Percentiles rank a stretch among this genome's conserved stretches.
phyloP scores from a whole-genome alignment of 1,140 invertebrate genomes.

The Belonocnema kinseyi region DNA sequence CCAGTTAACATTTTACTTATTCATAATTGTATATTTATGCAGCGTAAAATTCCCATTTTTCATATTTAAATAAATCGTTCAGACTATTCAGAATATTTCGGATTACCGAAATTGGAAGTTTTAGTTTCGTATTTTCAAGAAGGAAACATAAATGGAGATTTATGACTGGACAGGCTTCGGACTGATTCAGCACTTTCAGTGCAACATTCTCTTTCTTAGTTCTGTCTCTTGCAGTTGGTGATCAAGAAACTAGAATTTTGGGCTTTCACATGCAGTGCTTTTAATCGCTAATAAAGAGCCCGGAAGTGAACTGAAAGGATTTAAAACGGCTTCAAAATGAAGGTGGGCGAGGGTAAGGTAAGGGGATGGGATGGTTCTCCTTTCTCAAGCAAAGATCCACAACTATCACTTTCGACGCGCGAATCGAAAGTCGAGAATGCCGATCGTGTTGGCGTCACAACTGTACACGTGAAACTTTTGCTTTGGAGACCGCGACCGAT shows the following conservation, averaged over 20 bases:
- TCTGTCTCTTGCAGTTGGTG: not conserved
- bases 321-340: constrained; percentile 34
- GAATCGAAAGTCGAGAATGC: constrained; percentile 70
- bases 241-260: not conserved
- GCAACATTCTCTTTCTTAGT: constrained; percentile 8
- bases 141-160: constrained; percentile 7
- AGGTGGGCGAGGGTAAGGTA: constrained; percentile 45
- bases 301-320: constrained; percentile 34
- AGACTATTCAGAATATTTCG: not conserved
- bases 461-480: constrained; percentile 49
- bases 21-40: too few species aligned
- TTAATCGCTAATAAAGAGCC: constrained; percentile 8
- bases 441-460: constrained; percentile 51
- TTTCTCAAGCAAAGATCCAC: constrained; percentile 68
- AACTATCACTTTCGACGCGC: constrained; percentile 74
- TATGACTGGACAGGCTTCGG: not conserved
- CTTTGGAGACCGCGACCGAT: constrained; percentile 2
- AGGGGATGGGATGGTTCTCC: constrained; percentile 60
- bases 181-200: constrained; percentile 7
- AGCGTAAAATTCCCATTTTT: too few species aligned
- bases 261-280: not conserved
- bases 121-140: not conserved
- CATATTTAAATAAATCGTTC: too few species aligned
- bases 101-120: not conserved
- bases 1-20: too few species aligned